Conservation (phyloP, 2,797 vertebrate genomes). For the Rhabdophis nuchalis region DNA sequence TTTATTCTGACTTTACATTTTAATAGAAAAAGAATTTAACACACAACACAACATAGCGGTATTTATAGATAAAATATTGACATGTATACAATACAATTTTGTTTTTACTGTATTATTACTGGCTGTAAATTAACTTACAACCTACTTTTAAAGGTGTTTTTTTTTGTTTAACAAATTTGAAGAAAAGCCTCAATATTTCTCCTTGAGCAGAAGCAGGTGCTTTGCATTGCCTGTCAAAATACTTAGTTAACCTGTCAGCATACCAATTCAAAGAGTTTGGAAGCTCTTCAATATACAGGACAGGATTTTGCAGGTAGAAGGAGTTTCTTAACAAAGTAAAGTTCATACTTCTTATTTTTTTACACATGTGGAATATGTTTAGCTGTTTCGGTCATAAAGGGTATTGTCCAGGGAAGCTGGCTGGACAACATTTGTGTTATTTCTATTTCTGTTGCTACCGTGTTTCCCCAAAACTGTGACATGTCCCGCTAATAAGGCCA, state of each 20-base stretch:
- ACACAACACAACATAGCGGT: not conserved
- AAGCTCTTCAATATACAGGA: not conserved
- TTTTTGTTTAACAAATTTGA: not conserved
- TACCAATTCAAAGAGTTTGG: not conserved
- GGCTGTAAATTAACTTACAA: not conserved
- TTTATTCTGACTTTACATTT: not conserved
- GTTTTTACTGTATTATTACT: not conserved
- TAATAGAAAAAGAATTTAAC: not conserved
- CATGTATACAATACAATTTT: not conserved
- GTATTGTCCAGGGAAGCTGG: not conserved
- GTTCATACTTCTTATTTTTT: not conserved
- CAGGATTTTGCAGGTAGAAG: not conserved
- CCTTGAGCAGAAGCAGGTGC: not conserved
- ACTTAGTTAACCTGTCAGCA: not conserved
- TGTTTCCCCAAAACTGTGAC: too few relatives aligned
- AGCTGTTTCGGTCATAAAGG: not conserved
- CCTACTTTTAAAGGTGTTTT: not conserved
- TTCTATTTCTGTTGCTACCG: not conserved
- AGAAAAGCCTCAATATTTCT: not conserved
- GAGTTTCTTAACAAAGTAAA: not conserved
- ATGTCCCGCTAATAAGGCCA: too few relatives aligned
- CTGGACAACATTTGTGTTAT: not conserved
- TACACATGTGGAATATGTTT: not conserved
- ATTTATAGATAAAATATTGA: not conserved
- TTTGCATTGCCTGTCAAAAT: not conserved